Evolutionary conservation across 2,113 vertebrate genomes (phyloP).

Genomic region (Nicator chloris): DNA sequence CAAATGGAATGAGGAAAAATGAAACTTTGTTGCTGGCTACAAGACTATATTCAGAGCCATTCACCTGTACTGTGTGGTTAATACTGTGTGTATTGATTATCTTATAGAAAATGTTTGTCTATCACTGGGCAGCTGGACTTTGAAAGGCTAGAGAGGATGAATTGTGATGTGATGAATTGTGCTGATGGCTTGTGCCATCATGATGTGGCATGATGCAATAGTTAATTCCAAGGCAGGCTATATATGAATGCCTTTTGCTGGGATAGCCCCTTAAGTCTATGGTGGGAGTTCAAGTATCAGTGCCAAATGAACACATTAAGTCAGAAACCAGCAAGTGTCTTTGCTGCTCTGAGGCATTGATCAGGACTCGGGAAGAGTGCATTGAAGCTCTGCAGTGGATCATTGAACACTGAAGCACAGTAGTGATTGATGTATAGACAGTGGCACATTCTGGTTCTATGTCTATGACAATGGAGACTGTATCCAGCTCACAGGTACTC

Average conservation of each 20-base stretch:
- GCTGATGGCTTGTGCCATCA: too few species aligned
- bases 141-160: not conserved
- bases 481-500: not conserved
- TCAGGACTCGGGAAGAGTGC: fast-evolving
- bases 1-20: not conserved
- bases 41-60: not conserved
- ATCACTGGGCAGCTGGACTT: not conserved
- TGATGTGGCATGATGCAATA: too few species aligned
- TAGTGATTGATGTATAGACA: not conserved
- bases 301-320: not conserved
- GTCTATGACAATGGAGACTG: not conserved
- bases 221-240: not conserved
- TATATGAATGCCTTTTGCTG: not conserved
- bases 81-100: not conserved
- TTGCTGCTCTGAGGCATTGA: not conserved
- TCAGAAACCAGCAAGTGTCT: not conserved
- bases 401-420: not conserved
- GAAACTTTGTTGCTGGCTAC: not conserved
- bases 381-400: not conserved
- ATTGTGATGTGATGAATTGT: too few species aligned
- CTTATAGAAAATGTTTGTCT: not conserved
- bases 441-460: not conserved
- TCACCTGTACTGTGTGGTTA: not conserved
- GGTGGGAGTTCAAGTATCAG: not conserved
- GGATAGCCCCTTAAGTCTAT: not conserved